Conservation (phyloP, 2,888 invertebrate species). For the Candidula unifasciata region DNA sequence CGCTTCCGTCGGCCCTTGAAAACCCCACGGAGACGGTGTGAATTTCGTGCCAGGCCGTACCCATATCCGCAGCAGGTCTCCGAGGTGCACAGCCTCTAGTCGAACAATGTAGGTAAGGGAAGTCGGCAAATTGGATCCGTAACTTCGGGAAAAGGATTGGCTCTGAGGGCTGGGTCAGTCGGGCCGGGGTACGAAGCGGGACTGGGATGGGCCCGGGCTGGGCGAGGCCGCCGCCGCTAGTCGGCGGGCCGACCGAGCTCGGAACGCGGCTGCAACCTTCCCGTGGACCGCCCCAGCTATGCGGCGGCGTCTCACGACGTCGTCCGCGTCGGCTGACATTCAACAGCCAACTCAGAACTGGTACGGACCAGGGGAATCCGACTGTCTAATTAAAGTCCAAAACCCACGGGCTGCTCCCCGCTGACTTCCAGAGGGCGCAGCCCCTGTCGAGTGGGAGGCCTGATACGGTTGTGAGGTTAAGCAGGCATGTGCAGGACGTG, state of each 20-base stretch:
- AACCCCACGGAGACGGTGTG: conserved; percentile 77
- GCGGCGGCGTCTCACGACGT: conserved; percentile 43
- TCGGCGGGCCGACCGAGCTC: conserved; percentile 2
- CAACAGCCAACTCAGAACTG: conserved; percentile 79
- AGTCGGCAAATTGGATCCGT: conserved; percentile 11
- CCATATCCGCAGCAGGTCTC: conserved; percentile 25
- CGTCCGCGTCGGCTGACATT: conserved; percentile 51
- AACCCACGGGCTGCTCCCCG: no score
- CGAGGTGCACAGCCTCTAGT: conserved; percentile 21
- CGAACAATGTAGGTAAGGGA: conserved; percentile 16
- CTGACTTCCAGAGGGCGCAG: no score
- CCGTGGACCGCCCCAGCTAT: conserved; percentile 69
- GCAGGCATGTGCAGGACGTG: no score
- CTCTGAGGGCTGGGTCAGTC: conserved; percentile 82
- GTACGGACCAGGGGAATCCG: conserved; percentile 78
- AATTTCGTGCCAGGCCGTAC: conserved; percentile 75
- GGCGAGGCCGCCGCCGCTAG: conserved; percentile 18
- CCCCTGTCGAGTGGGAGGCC: no score
- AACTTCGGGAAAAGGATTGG: conserved; percentile 84
- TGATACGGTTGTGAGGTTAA: no score
- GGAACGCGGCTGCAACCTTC: conserved; percentile 21
- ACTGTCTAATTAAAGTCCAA: conserved; percentile 8
- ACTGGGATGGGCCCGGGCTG: not conserved
- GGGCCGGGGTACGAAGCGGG: conserved; percentile 15
- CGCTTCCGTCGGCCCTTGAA: conserved; percentile 62